A percentile compares a stretch with the other conserved stretches of the same genome.
phyloP scores from a whole-genome alignment of 2,888 invertebrate genomes.

The Galerucella calmariensis region DNA sequence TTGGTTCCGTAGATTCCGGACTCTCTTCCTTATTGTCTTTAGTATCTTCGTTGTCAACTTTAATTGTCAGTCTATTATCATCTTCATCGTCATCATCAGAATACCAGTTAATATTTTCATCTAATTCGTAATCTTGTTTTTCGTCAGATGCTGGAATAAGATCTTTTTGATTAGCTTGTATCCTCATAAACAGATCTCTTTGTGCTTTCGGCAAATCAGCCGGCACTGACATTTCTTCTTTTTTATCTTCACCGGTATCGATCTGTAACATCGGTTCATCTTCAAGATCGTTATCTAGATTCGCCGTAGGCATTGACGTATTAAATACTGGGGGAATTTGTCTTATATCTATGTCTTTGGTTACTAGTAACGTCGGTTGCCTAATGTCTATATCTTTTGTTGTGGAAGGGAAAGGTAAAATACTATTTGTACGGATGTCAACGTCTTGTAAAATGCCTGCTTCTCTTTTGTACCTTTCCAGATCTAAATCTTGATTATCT shows the following conservation, averaged over 20 bases:
- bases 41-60: slow-evolving; percentile 61
- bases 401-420: slow-evolving; percentile 32
- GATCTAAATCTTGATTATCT: slow-evolving; percentile 43
- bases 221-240: slow-evolving; percentile 46
- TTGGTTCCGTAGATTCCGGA: slow-evolving; percentile 39
- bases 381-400: slow-evolving; percentile 54
- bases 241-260: slow-evolving; percentile 47
- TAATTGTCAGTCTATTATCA: slow-evolving; percentile 59
- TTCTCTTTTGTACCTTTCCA: slow-evolving; percentile 53
- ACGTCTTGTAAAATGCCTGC: slow-evolving; percentile 50
- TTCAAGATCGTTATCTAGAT: slow-evolving; percentile 43
- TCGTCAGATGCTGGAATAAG: slow-evolving; percentile 61
- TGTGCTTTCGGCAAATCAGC: slow-evolving; percentile 74
- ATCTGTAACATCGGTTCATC: slow-evolving; percentile 47
- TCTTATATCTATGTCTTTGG: slow-evolving; percentile 65
- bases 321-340: slow-evolving; percentile 57
- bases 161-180: slow-evolving; percentile 74
- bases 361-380: slow-evolving; percentile 45
- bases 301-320: slow-evolving; percentile 29
- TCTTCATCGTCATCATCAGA: slow-evolving; percentile 82
- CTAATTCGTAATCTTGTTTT: slow-evolving; percentile 48
- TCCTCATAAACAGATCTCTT: slow-evolving; percentile 73
- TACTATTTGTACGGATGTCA: slow-evolving; percentile 48
- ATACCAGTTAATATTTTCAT: slow-evolving; percentile 74
- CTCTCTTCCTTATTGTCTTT: slow-evolving; percentile 53